phyloP scores from a whole-genome alignment of 1,140 invertebrate species.

The Lanistes nyassanus region DNA sequence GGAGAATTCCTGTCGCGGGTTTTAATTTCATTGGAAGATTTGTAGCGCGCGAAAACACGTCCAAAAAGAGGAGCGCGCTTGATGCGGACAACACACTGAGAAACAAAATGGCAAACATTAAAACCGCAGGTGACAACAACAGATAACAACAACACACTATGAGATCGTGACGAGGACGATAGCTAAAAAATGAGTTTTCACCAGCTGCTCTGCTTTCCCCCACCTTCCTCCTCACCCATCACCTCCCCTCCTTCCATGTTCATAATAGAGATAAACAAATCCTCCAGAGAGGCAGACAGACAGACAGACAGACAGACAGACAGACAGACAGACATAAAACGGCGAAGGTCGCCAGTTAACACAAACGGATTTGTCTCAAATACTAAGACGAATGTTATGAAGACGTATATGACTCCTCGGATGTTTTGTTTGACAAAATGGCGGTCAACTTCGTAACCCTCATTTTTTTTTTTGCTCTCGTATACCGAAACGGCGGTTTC shows the following conservation, averaged over 20 bases:
- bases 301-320: background rate
- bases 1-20: too few species aligned
- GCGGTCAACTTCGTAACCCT: background rate
- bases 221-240: background rate
- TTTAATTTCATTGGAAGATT: too few species aligned
- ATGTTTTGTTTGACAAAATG: background rate
- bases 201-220: background rate
- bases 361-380: too few species aligned
- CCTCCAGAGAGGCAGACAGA: background rate
- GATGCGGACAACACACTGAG: too few species aligned
- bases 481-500: background rate
- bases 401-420: background rate
- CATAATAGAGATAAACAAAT: background rate
- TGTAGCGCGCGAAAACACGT: too few species aligned
- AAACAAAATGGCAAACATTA: too few species aligned
- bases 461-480: background rate
- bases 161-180: too few species aligned
- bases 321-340: slow-evolving; percentile 1
- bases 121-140: too few species aligned
- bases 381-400: background rate
- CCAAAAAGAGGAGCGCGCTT: too few species aligned
- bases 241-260: background rate
- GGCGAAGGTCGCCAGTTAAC: too few species aligned
- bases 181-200: too few species aligned
- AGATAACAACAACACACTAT: too few species aligned